phyloP scores from a whole-genome alignment of 2,888 invertebrate species.

The Toxonevra muliebris region DNA sequence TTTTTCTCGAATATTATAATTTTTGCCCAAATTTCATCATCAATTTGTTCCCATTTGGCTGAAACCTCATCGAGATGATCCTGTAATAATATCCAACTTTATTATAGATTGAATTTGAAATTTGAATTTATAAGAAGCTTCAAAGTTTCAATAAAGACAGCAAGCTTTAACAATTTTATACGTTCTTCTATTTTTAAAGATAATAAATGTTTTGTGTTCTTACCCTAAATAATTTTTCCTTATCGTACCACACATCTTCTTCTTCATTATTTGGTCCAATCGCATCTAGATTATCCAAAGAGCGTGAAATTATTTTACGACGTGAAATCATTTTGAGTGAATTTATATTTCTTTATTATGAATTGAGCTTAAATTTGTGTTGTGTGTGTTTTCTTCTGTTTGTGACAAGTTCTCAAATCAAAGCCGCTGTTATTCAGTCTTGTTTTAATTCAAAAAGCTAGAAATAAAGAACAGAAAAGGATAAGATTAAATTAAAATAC shows the following conservation, averaged over 20 bases:
- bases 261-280: constrained; percentile 77
- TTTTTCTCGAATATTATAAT: constrained; percentile 96
- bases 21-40: constrained; percentile 99
- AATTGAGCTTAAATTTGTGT: constrained; percentile 26
- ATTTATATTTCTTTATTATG: constrained; percentile 26
- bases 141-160: too few relatives aligned
- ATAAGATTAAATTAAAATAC: neutral
- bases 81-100: constrained; percentile 66
- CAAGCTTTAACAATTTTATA: too few relatives aligned
- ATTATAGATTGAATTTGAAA: neutral
- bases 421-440: constrained; percentile 29
- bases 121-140: neutral
- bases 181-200: too few relatives aligned
- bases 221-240: constrained; percentile 91
- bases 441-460: constrained; percentile 20
- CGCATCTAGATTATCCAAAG: constrained; percentile 86
- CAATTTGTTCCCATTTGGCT: constrained; percentile 95
- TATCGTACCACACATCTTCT: constrained; percentile 88
- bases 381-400: constrained; percentile 19
- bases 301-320: constrained; percentile 88
- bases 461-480: constrained; percentile 22
- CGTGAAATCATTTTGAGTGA: constrained; percentile 83
- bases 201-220: constrained; percentile 45
- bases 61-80: constrained; percentile 97
- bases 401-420: neutral